Evolutionary conservation across 2,113 vertebrate species (phyloP), one percentile per base, ranked within the genome.

Genomic region (Leucopternis melanops): DNA sequence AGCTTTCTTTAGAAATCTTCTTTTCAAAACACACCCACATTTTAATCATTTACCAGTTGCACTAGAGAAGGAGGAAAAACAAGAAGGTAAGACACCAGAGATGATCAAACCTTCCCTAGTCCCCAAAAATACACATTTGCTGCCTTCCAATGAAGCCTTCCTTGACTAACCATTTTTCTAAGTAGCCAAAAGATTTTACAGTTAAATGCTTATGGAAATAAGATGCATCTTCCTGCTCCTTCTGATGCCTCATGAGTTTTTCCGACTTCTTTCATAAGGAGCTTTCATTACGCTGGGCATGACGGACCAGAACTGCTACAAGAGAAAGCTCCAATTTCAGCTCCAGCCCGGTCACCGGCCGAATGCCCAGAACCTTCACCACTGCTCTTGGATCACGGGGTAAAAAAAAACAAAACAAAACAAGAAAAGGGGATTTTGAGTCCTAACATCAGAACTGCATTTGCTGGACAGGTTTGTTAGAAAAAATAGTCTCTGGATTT

Each of bases 81-180:
- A 92, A 91, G 66, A 34, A 94, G 89, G 45, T 71, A 87, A 87
- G 93, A 94, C 88, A 88, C 58, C 25, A 38, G 87, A 94, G 62
- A 75, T 0, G 1, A 84, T 54, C 66, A 62, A 85, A 90, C 49
- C 49, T 61, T 69, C 49, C 81, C 49, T 54, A 49, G 36, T 50
- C 52, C 22, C 87, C 92, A 95, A 57, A 85, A 94, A 92, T 3
- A 94, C 62, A 80, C 31, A 72, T 36, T 87, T 6, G 3, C 15
- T 81, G 62, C 87, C 73, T 95, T 95, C 91, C 89, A 91, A 63
- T 5, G 49, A 50, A 91, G 77, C 17, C 77, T 91, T 89, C 19
- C 81, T 92, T 89, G 72, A 92, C 86, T 92, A 65, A 91, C 79
- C 65, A 55, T 87, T 95, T 80, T 95, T 92, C 36, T 90, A 81